Base-by-base conservation (phyloP, 2,113 vertebrate species). In the Coturnix japonica region DNA sequence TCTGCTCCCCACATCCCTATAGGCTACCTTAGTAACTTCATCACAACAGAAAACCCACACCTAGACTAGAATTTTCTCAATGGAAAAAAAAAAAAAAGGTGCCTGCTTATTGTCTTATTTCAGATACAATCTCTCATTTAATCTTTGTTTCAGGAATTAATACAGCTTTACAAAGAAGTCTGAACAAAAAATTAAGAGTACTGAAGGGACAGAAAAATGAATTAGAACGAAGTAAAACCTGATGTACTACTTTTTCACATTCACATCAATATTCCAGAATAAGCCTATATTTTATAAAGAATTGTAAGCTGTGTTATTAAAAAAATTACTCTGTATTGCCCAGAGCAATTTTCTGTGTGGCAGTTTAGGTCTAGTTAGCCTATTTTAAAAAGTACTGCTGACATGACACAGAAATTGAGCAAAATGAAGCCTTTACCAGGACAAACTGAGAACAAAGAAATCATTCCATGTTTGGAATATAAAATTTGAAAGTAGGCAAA, bases 391-490 rank as follows among this genome's bases (percentile, higher is more conserved):
- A 85, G 26, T 56, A 70, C 20, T 87, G 33, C 67, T 85, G 82
- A 91, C 60, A 64, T 41, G 69, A 90, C 63, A 76, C 0, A 81
- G 72, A 37, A 93, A 81, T 13, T 39, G 57, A 88, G 26, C 28
- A 90, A 94, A 88, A 81, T 18, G 8, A 88, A 72, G 37, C 19
- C 70, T 83, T 84, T 90, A 84, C 35, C 6, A 69, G 74, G 39
- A 81, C 23, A 91, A 94, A 73, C 13, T 79, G 41, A 89, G 70
- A 95, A 90, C 46, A 61, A 60, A 81, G 33, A 33, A 92, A 78
- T 79, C 56, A n/a, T 33, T 81, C 7, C 33, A 82, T 28, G 54
- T 85, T 89, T 77, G 86, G 66, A 83, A 65, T 66, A 89, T 15
- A 87, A 73, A 89, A 53, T 33, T 46, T 76, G 44, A 84, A 74